Evolutionary conservation across 2,113 vertebrate genomes (phyloP), one percentile per base, ranked within the genome.

Genomic region (Plestiodon gilberti): DNA sequence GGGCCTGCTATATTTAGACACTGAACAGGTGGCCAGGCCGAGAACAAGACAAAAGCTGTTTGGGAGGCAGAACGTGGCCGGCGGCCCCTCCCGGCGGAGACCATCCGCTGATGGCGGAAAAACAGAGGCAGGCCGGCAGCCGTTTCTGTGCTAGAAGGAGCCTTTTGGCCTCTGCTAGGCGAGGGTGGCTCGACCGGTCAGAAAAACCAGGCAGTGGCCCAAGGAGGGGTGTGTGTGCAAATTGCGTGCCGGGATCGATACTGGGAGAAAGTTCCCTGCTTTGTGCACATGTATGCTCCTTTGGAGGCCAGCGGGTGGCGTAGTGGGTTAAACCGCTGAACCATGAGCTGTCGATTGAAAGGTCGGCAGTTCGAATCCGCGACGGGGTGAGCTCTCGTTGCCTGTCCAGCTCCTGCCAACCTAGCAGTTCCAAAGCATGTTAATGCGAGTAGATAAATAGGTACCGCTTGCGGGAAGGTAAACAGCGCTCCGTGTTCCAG

Each of bases 1-100:
- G 23, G 69, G n/a, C 61, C 78, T n/a, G n/a, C n/a, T 81, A 81
- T 81, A 81, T 87, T 87, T 87, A 87, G 85, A 75, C 59, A 13
- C 48, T 11, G 33, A 48, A 87, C 85, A 87, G 85, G 85, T 87
- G 85, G 85, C 70, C 1, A 65, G 33, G 0, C 40, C 69, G 9
- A 69, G 57, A 74, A 86, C 69, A 74, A 75, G 40, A 52, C 23
- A 23, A 30, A 48, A 23, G 65, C 84, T 79, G 76, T 86, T 86
- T 85, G 65, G 69, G 78, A 75, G 70, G 78, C 14, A 30, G n/a
- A 48, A 59, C 30, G 6, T 22, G 48, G 20, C 78, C 70, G 38
- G 6, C n/a, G 48, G 20, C 78, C 70, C 40, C 67, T 57, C 2
- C 0, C 8, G 84, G 55, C 8, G 84, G 55, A 18, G 55, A 33